Conservation (phyloP, 1,140 invertebrate genomes). For the Orchesella cincta region DNA sequence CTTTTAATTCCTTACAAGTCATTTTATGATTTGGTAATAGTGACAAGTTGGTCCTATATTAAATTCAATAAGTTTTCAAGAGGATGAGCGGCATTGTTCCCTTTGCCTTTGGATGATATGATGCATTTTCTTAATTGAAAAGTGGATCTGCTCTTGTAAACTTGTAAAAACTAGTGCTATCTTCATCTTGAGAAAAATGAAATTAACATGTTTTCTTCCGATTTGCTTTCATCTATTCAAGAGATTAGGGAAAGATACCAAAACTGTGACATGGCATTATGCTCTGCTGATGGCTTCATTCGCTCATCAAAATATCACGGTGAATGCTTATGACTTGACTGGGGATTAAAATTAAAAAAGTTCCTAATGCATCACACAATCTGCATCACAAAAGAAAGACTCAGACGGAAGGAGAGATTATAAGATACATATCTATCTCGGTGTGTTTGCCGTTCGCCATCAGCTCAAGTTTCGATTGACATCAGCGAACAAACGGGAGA, state of each 20-base stretch:
- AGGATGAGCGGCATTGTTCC: too few species aligned
- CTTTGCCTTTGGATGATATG: too few species aligned
- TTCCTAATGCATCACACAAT: neutral
- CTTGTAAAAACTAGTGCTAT: neutral
- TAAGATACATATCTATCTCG: neutral
- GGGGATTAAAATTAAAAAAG: neutral
- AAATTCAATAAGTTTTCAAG: too few species aligned
- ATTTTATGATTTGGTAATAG: too few species aligned
- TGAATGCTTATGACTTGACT: neutral
- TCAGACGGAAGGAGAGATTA: neutral
- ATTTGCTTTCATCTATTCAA: neutral
- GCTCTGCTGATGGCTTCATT: too few species aligned
- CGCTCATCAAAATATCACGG: neutral
- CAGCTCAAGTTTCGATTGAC: neutral
- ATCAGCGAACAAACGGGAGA: neutral
- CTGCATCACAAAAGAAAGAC: constrained; percentile 19
- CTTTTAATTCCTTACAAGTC: constrained; percentile 9
- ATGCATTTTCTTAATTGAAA: constrained; percentile 23
- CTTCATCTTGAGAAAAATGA: neutral
- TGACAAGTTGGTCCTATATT: too few species aligned
- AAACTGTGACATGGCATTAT: too few species aligned
- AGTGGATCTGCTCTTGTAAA: neutral
- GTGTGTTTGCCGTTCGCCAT: neutral
- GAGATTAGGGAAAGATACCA: neutral
- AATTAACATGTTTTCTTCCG: neutral